These are phyloP conservation scores for Drosophila anomalata DNA, from an alignment of 2,888 invertebrate species.

Conservation along the genomic window DNA sequence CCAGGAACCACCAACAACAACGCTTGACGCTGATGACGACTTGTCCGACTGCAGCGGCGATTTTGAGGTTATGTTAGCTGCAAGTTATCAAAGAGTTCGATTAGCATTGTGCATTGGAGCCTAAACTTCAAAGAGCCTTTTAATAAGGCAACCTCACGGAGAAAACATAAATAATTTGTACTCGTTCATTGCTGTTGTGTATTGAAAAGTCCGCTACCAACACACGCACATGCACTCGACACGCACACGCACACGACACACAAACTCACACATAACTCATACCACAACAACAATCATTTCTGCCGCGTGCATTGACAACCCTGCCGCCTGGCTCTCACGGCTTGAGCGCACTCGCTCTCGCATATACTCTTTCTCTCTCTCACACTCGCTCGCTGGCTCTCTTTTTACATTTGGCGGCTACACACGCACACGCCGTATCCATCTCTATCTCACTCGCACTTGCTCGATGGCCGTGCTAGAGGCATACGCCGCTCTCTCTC, in stretches of 20 bases:
- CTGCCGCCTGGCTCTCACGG: constrained; percentile 32
- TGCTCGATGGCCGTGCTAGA: constrained; percentile 32
- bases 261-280: constrained; percentile 14
- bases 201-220: constrained; percentile 68
- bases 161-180: constrained; percentile 60
- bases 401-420: constrained; percentile 63
- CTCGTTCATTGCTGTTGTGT: constrained; percentile 55
- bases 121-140: constrained; percentile 12
- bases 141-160: constrained; percentile 31
- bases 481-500: constrained; percentile 54
- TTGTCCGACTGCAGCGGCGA: constrained; percentile 82
- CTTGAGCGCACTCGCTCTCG: constrained; percentile 42
- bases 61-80: constrained; percentile 80
- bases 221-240: constrained; percentile 42
- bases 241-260: constrained; percentile 25
- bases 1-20: constrained; percentile 72
- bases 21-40: constrained; percentile 71
- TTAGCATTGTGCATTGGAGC: constrained; percentile 30
- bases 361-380: constrained; percentile 25
- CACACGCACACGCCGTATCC: constrained; percentile 54
- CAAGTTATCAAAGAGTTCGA: constrained; percentile 64
- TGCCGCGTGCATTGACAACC: constrained; percentile 70
- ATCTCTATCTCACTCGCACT: constrained; percentile 66
- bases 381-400: constrained; percentile 27
- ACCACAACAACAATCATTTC: constrained; percentile 54